These are phyloP conservation scores for Sycophila texana DNA, from an alignment of 2,888 invertebrate species.

Conservation along the genomic window DNA sequence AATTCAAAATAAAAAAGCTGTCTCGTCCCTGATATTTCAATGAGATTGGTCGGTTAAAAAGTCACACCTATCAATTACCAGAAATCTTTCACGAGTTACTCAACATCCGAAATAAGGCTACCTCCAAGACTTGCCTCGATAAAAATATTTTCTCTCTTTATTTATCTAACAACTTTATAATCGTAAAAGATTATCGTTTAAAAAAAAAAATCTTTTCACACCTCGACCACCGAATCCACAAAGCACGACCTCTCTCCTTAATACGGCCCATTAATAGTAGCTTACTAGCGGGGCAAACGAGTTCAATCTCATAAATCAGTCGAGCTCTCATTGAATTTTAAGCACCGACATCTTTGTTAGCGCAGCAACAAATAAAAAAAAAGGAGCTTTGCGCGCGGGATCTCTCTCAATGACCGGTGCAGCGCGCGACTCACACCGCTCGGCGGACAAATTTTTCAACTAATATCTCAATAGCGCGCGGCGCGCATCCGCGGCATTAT, in stretches of 20 bases:
- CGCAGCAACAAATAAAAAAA: neutral
- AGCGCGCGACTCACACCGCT: neutral
- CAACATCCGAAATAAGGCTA: neutral
- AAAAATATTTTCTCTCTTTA: conserved; percentile 7
- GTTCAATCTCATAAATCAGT: no score
- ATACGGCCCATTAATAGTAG: no score
- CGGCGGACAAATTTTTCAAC: conserved; percentile 45
- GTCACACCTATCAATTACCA: conserved; percentile 25
- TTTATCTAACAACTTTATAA: neutral
- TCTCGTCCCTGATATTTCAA: conserved; percentile 14
- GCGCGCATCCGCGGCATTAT: conserved; percentile 3
- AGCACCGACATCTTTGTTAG: conserved; percentile 10
- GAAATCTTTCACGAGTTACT: no score
- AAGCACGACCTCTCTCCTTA: no score
- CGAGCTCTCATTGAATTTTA: neutral
- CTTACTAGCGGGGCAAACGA: no score
- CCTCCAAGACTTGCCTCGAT: neutral
- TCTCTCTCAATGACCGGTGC: neutral
- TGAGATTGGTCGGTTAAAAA: conserved; percentile 38
- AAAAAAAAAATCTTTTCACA: no score
- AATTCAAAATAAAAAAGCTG: neutral
- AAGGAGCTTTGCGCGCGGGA: neutral
- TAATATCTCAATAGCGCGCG: conserved; percentile 16
- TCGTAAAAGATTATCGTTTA: no score
- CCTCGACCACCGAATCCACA: no score